Evolutionary conservation across 2,113 vertebrate species (phyloP).

Genomic region (Pelecanus crispus): DNA sequence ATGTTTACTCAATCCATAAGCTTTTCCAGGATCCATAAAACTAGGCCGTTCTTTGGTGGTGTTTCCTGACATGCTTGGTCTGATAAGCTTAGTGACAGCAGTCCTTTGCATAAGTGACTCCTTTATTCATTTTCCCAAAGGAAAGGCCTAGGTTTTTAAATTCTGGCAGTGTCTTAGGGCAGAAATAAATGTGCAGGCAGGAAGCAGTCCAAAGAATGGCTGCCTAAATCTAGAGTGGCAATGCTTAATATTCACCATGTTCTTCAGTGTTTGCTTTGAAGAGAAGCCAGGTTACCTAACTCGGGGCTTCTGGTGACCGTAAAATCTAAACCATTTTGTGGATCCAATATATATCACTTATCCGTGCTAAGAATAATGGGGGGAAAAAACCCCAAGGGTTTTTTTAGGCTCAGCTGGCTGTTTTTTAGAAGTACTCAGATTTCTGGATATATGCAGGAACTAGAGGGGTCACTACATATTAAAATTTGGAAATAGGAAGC

Average conservation of each 20-base stretch:
- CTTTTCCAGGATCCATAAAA: background rate
- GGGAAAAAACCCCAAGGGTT: accelerated
- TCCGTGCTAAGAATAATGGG: background rate
- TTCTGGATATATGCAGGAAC: background rate
- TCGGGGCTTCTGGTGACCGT: background rate
- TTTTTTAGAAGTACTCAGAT: background rate
- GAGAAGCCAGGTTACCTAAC: background rate
- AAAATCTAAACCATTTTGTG: background rate
- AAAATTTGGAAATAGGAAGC: background rate
- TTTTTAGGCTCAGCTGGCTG: background rate
- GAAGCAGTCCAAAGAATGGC: background rate
- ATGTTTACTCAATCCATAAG: background rate
- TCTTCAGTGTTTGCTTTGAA: background rate
- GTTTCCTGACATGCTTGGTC: background rate
- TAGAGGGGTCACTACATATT: background rate
- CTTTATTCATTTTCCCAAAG: background rate
- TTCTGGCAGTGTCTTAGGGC: background rate
- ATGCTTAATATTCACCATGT: background rate
- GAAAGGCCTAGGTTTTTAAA: background rate
- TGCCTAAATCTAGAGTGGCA: background rate
- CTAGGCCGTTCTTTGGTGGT: background rate
- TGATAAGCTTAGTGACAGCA: background rate
- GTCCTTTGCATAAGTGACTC: background rate
- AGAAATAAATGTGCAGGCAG: background rate
- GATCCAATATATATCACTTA: background rate